Percentiles rank a stretch among this genome's conserved stretches.
These are phyloP conservation scores for Eupithecia exiguata DNA, from an alignment of 2,888 invertebrate species.

Conservation along the genomic window DNA sequence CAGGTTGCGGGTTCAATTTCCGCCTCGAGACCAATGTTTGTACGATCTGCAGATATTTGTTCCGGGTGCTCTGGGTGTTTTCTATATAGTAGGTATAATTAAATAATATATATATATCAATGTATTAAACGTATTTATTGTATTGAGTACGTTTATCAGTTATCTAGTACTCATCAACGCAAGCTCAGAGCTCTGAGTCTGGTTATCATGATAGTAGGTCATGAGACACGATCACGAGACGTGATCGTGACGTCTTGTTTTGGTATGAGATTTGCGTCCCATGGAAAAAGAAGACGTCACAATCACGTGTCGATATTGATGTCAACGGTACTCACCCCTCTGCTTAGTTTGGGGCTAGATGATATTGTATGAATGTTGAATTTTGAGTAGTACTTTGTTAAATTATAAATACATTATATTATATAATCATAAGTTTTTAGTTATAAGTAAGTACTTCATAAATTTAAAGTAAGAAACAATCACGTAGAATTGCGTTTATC, in stretches of 20 bases:
- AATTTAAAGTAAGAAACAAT: constrained; percentile 11
- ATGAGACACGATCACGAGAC: too few species aligned
- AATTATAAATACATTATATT: background rate
- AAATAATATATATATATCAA: background rate
- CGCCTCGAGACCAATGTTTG: constrained; percentile 1
- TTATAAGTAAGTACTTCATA: background rate
- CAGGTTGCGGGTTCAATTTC: background rate
- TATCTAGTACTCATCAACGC: too few species aligned
- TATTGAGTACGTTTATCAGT: too few species aligned
- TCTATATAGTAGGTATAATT: background rate
- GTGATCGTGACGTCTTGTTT: too few species aligned
- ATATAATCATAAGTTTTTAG: background rate
- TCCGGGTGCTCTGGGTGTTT: background rate
- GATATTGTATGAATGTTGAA: too few species aligned
- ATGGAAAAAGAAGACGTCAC: too few species aligned
- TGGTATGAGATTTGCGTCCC: too few species aligned
- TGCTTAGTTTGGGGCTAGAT: background rate
- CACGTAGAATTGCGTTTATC: constrained; percentile 37
- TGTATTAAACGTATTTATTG: background rate
- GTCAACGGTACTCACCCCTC: background rate
- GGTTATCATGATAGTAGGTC: too few species aligned
- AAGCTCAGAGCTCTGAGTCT: too few species aligned
- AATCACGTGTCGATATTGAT: too few species aligned
- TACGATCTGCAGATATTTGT: background rate
- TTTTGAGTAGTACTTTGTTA: background rate